These are phyloP conservation scores for Spatulosminthurus flaviceps DNA, from an alignment of 2,888 invertebrate species.

Conservation along the genomic window DNA sequence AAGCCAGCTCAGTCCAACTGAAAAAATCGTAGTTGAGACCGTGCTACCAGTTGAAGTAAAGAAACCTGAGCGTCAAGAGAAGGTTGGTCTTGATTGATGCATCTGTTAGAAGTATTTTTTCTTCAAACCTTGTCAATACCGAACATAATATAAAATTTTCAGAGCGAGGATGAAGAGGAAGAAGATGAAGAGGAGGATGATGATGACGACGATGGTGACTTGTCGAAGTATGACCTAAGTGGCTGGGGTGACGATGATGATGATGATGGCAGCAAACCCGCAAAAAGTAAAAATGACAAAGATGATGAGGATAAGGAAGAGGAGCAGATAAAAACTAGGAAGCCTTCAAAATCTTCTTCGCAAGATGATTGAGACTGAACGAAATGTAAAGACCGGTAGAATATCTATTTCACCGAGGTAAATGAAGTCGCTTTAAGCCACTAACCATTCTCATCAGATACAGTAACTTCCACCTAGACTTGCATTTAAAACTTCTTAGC, in stretches of 20 bases:
- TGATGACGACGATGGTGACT: constrained; percentile 74
- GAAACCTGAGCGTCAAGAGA: constrained; percentile 19
- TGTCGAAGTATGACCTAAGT: constrained; percentile 79
- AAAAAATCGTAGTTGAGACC: constrained; percentile 25
- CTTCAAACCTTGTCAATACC: no score
- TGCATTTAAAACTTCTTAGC: neutral
- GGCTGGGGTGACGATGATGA: constrained; percentile 75
- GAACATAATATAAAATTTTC: no score
- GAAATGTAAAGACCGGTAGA: neutral
- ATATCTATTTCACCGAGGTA: neutral
- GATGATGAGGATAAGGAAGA: constrained; percentile 6
- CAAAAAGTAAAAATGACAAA: constrained; percentile 43
- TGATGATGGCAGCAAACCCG: constrained; percentile 66
- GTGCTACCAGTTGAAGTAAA: constrained; percentile 36
- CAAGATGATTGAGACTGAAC: constrained; percentile 34
- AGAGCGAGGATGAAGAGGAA: constrained; percentile 65
- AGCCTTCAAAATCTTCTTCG: constrained; percentile 31
- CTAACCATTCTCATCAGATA: neutral
- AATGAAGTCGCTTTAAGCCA: constrained; percentile 6
- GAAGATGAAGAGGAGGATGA: constrained; percentile 68
- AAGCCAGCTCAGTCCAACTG: constrained; percentile 32
- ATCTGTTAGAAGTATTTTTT: no score
- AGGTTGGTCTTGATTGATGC: neutral
- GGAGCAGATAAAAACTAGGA: neutral
- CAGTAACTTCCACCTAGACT: constrained; percentile 2